phyloP scores from a whole-genome alignment of 2,888 invertebrate genomes.

The Sclerodermus sp. region DNA sequence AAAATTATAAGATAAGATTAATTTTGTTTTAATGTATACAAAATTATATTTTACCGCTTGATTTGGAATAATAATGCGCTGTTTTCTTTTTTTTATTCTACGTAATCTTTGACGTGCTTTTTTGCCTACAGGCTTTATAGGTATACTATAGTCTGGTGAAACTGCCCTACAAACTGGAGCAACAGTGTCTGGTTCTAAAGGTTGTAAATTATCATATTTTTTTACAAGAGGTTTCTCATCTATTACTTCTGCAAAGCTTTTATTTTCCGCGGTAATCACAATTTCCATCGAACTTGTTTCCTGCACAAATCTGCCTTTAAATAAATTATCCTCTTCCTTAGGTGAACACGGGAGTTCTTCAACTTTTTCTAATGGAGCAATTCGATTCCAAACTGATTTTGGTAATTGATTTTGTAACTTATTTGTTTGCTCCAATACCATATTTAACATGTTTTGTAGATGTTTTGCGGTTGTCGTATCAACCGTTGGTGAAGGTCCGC shows the following conservation, averaged over 20 bases:
- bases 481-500: constrained; percentile 32
- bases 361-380: constrained; percentile 36
- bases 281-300: constrained; percentile 42
- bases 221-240: constrained; percentile 13
- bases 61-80: too few species aligned
- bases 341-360: constrained; percentile 17
- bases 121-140: too few species aligned
- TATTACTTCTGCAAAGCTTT: constrained; percentile 23
- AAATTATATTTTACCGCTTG: too few species aligned
- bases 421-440: constrained; percentile 51
- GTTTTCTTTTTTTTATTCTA: too few species aligned
- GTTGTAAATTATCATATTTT: constrained; percentile 30
- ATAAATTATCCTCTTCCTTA: constrained; percentile 7
- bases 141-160: background rate
- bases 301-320: constrained; percentile 43
- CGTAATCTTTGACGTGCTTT: too few species aligned
- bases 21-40: too few species aligned
- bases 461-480: constrained; percentile 48
- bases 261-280: constrained; percentile 41
- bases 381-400: constrained; percentile 54
- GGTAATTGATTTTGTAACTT: constrained; percentile 50
- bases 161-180: constrained; percentile 17
- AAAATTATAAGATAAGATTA: too few species aligned
- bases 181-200: constrained; percentile 28
- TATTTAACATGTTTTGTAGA: constrained; percentile 47